These are phyloP conservation scores for Neuroscelio doddi DNA, from an alignment of 2,888 invertebrate species.

Conservation along the genomic window DNA sequence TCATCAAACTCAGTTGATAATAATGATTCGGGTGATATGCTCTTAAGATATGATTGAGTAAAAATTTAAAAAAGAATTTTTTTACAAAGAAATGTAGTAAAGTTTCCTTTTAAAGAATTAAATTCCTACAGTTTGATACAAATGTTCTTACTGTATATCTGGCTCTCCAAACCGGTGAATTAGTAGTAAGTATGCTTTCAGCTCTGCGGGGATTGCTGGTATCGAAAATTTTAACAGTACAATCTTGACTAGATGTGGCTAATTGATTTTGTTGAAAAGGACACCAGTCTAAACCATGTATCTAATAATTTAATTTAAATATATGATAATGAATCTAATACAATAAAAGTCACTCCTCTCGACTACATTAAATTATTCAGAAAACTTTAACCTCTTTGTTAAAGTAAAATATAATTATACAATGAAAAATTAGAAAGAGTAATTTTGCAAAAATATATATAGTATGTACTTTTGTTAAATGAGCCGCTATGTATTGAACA, in stretches of 20 bases:
- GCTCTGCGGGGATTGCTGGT: constrained; percentile 88
- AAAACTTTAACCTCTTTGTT: no score
- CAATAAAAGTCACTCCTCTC: neutral
- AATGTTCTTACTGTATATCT: constrained; percentile 85
- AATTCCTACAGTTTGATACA: no score
- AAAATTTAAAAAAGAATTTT: neutral
- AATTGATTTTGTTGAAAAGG: constrained; percentile 87
- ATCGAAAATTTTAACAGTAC: constrained; percentile 95
- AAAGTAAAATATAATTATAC: no score
- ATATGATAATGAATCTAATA: constrained; percentile 4
- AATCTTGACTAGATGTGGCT: constrained; percentile 95
- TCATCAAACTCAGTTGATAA: no score
- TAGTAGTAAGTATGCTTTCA: constrained; percentile 88
- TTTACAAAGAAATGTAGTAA: no score
- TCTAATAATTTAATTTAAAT: constrained; percentile 73
- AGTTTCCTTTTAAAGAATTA: no score
- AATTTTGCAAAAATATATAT: no score
- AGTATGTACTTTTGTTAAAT: constrained; percentile 77
- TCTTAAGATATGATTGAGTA: no score
- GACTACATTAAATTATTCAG: no score
- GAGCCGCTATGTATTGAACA: constrained; percentile 94
- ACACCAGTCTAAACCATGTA: constrained; percentile 96
- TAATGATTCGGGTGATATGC: no score
- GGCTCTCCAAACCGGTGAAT: constrained; percentile 94
- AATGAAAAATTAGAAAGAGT: no score